Evolutionary conservation across 2,113 vertebrate species (phyloP), one percentile per base, ranked within the genome.

Genomic region (Junco hyemalis): DNA sequence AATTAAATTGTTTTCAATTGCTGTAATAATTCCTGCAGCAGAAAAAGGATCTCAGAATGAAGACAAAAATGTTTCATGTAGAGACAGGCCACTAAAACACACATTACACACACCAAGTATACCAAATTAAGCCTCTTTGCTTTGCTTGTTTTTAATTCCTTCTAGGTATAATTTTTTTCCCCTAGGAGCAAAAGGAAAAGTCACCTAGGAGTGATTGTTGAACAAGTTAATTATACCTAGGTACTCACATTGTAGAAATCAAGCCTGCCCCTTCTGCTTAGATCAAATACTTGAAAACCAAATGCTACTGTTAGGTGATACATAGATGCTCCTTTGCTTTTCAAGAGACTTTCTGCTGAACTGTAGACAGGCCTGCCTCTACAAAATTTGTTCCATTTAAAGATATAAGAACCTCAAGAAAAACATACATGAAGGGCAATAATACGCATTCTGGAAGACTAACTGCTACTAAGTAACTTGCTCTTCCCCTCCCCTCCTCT

Each of bases 21-120:
- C 23, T 40, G 82, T 92, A 81, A 31, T 88, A 89, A 93, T 35
- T 92, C 93, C 94, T 91, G 84, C 45, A 92, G 69, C 78, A 77
- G 68, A 87, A 95, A 59, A 85, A 72, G 54, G 29, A 91, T 82
- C 78, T 85, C 61, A 61, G 36, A 95, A 84, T 20, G 4, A 42
- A 94, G 44, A 93, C 77, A 85, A 83, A 92, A 68, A 61, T 47
- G 14, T 60, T 91, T 91, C 25, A 74, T 50, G 51, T 81, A 93
- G n/a, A 69, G 45, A 88, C 51, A 84, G 14, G 28, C 88, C 83
- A 93, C 78, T 86, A 78, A 82, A 83, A 54, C 69, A 96, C 60
- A 88, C 33, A 2, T 64, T 36, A 69, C 64, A 91, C 53, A 72
- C 42, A 65, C 1, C 3, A 80, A 95, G 63, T 54, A 77, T 45